A percentile compares a stretch with the other conserved stretches of the same genome.
These are phyloP conservation scores for Villa cingulata DNA, from an alignment of 2,888 invertebrate species.

Conservation along the genomic window DNA sequence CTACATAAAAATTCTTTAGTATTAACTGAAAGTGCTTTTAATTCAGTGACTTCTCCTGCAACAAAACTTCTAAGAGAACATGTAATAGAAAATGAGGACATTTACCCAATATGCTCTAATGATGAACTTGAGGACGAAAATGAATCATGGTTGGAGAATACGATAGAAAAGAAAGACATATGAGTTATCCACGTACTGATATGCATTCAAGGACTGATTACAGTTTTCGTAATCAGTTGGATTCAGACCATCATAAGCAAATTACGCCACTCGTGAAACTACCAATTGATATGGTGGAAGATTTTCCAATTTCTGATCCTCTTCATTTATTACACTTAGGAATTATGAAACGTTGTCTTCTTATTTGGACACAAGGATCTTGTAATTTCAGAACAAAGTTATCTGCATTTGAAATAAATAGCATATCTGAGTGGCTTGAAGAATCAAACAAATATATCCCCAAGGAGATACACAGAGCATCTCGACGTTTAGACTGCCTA, in stretches of 20 bases:
- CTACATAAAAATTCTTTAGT: no score
- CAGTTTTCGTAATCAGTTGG: background rate
- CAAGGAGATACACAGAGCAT: conserved; percentile 12
- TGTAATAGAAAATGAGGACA: no score
- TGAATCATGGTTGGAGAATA: conserved; percentile 4
- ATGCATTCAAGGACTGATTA: background rate
- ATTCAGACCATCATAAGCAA: background rate
- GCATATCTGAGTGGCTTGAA: background rate
- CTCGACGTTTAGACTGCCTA: conserved; percentile 14
- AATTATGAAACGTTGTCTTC: no score
- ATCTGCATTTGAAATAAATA: no score
- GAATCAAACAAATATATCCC: conserved; percentile 12
- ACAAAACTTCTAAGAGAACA: background rate
- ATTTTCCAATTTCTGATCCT: background rate
- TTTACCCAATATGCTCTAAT: conserved; percentile 15
- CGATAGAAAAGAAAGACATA: background rate
- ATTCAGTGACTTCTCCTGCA: background rate
- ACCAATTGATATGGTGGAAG: background rate
- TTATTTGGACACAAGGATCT: no score
- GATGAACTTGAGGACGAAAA: conserved; percentile 13
- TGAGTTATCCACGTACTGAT: background rate
- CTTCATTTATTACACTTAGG: background rate
- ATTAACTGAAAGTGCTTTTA: no score
- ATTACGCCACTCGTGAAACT: background rate
- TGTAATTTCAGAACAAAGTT: no score